These are phyloP conservation scores for Drosophila ironensis DNA, from an alignment of 1,140 invertebrate genomes.

Conservation along the genomic window DNA sequence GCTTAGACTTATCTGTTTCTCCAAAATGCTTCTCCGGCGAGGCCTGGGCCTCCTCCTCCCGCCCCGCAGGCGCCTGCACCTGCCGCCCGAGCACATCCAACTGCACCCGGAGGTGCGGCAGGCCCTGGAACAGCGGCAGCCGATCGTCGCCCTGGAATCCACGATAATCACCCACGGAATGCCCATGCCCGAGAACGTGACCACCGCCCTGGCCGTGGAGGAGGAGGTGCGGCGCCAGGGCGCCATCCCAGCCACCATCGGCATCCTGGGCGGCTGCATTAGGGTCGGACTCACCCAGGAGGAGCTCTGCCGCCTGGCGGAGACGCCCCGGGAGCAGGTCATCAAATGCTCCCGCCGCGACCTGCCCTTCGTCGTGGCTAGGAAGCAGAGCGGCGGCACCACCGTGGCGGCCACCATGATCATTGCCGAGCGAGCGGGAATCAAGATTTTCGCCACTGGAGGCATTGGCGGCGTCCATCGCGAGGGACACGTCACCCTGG, in stretches of 20 bases:
- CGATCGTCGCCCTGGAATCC: slow-evolving; percentile 96
- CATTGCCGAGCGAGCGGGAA: slow-evolving; percentile 89
- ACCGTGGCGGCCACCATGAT: slow-evolving; percentile 98
- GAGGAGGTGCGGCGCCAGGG: slow-evolving; percentile 89
- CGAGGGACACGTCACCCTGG: slow-evolving; percentile 91
- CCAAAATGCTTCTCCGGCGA: slow-evolving; percentile 17
- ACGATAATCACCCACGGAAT: slow-evolving; percentile 99
- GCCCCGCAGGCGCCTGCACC: too few species aligned
- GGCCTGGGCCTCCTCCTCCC: too few species aligned
- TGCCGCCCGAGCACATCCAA: slow-evolving; percentile 35
- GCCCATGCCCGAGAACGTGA: slow-evolving; percentile 95
- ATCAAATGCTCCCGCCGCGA: slow-evolving; percentile 94
- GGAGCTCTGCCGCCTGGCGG: slow-evolving; percentile 86
- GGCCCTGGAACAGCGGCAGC: slow-evolving; percentile 47
- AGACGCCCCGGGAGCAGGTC: slow-evolving; percentile 68
- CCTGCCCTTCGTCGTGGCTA: slow-evolving; percentile 89
- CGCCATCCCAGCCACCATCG: slow-evolving; percentile 96
- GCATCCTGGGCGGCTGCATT: slow-evolving; percentile 92
- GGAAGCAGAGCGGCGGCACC: slow-evolving; percentile 92
- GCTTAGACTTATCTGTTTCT: too few species aligned
- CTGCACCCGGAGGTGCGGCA: slow-evolving; percentile 65
- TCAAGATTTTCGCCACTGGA: slow-evolving; percentile 97
- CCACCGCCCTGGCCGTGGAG: slow-evolving; percentile 93
- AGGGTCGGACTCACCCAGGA: slow-evolving; percentile 89
- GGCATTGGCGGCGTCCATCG: slow-evolving; percentile 97